Evolutionary conservation across 2,888 invertebrate species (phyloP), one percentile per base, ranked within the genome.

Genomic region (Lepas anatifera): DNA sequence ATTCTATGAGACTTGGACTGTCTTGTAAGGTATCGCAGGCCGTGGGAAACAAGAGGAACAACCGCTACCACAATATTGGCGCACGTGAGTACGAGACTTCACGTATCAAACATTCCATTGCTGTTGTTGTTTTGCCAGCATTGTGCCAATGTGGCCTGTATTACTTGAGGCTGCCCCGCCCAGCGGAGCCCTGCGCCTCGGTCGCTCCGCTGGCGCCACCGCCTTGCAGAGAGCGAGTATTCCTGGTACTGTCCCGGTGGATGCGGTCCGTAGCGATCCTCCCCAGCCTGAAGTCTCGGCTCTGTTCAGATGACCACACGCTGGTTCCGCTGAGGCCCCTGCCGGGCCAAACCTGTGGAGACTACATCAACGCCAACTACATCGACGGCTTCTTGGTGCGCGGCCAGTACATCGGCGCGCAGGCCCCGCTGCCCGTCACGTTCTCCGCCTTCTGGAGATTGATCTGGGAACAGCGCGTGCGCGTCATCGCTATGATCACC

Each of bases 361-460:
- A 94, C 81, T 96, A 96, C 81, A 92, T 96, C 76, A 96, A 96
- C 83, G 95, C 94, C 48, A 96, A 95, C 84, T 95, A 92, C 82
- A 92, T 95, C 74, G 95, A 95, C 82, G 95, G 91, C 50, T 91
- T 90, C 81, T 86, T 87, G 76, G 87, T 87, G 78, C 84, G 86
- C 50, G 87, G 89, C 72, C 92, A 95, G 29, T 97, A 95, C 81
- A 94, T 97, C 76, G 96, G 95, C 3, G 95, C 96, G 1, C 97
- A 97, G 80, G 96, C 96, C 1, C 96, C 96, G 1, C 83, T 96
- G 77, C 92, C 94, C 41, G 89, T 89, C 66, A 96, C 96, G 6
- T 89, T 96, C 77, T 91, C 91, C 78, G 92, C 93, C 75, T 96
- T 95, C 82, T 97, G 96, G 96, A 86, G 93, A 67, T 96, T 96